Percentiles rank a stretch among this genome's conserved stretches.
These are phyloP conservation scores for Torymus auratus DNA, from an alignment of 2,888 invertebrate species.

Conservation along the genomic window DNA sequence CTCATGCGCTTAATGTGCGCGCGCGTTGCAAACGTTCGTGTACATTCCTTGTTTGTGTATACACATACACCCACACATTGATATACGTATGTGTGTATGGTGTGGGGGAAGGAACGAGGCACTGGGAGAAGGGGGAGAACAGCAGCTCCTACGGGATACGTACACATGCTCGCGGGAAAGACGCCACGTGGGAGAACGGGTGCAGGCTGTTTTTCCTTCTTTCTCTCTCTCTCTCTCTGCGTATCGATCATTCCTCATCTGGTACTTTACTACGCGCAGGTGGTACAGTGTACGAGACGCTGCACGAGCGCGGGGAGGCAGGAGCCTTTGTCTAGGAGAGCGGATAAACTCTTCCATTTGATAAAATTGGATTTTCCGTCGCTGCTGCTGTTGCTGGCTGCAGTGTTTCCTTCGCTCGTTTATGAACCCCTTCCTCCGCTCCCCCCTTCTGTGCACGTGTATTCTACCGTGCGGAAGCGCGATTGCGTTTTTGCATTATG, in stretches of 20 bases:
- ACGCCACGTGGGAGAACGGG: conserved; percentile 37
- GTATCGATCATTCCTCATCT: conserved; percentile 50
- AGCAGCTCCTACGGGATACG: too few relatives aligned
- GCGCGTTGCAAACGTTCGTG: too few relatives aligned
- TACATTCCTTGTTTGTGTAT: too few relatives aligned
- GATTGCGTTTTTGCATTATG: neutral
- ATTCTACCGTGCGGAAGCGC: neutral
- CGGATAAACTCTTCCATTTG: conserved; percentile 35
- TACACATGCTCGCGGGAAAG: neutral
- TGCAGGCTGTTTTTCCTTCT: too few relatives aligned
- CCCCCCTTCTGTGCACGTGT: neutral
- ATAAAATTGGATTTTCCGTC: conserved; percentile 50
- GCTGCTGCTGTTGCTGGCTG: conserved; percentile 2
- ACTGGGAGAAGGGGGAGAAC: too few relatives aligned
- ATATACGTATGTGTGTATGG: too few relatives aligned
- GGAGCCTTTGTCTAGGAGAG: conserved; percentile 49
- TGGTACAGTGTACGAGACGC: neutral
- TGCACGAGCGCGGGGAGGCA: neutral
- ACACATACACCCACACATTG: too few relatives aligned
- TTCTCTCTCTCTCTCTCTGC: neutral
- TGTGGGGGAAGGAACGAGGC: too few relatives aligned
- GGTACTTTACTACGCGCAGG: conserved; percentile 12
- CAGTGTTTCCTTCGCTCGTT: neutral
- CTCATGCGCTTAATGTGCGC: too few relatives aligned
- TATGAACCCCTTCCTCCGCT: neutral